A percentile compares a stretch with the other conserved stretches of the same genome.
Evolutionary conservation across 2,797 vertebrate genomes (phyloP).

Genomic region (Anableps anableps): DNA sequence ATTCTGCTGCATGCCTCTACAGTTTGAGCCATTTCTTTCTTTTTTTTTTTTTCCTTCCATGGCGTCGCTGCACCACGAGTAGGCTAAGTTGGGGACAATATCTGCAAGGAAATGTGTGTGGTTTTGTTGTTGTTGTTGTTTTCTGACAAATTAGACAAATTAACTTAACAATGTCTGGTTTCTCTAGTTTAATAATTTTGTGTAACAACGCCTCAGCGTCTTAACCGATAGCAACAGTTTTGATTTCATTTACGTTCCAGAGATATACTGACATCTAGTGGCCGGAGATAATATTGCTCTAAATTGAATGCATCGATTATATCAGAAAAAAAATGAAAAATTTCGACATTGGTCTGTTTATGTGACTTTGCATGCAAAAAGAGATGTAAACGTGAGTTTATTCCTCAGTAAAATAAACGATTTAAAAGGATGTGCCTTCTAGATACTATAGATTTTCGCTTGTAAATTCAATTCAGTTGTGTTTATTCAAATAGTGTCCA

Average conservation of each 20-base stretch:
- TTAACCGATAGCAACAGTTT: background rate
- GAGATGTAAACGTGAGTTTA: background rate
- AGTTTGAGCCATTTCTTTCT: too few relatives aligned
- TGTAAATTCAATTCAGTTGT: background rate
- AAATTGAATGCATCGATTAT: background rate
- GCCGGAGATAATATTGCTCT: conserved; percentile 19
- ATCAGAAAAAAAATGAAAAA: background rate
- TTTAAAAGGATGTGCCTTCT: background rate
- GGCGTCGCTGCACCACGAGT: too few relatives aligned
- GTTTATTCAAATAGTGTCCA: background rate
- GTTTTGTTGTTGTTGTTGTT: too few relatives aligned
- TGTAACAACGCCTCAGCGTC: background rate
- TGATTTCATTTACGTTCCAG: background rate
- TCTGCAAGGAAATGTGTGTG: background rate
- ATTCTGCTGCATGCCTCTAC: too few relatives aligned
- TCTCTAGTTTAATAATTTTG: background rate
- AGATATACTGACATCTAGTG: conserved; percentile 69
- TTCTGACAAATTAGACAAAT: too few relatives aligned
- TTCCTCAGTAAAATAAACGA: background rate
- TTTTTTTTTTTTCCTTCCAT: too few relatives aligned
- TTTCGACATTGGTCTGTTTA: background rate
- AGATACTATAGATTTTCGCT: background rate
- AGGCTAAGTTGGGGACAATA: too few relatives aligned
- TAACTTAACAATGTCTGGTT: background rate
- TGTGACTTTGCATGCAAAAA: background rate